phyloP scores from a whole-genome alignment of 1,140 invertebrate species.

The Stegodyphus mimosarum region DNA sequence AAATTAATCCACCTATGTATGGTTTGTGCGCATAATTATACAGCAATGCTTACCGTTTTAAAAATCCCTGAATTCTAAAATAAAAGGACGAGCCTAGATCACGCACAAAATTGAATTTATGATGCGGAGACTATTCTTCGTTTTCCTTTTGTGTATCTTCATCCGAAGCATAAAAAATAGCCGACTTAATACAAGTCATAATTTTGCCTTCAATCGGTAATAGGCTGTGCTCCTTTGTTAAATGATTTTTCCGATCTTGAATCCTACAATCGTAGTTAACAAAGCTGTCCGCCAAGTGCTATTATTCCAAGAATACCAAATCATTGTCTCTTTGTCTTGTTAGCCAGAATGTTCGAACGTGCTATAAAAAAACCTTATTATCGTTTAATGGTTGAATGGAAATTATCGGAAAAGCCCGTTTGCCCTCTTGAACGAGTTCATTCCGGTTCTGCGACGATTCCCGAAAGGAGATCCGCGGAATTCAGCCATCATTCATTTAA shows the following conservation, averaged over 20 bases:
- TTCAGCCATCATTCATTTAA: no score
- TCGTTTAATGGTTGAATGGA: conserved; percentile 24
- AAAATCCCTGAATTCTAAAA: no score
- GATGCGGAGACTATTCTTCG: neutral
- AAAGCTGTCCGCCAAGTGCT: neutral
- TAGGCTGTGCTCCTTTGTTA: no score
- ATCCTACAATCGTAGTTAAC: neutral
- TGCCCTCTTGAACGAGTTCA: neutral
- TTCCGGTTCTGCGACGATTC: no score
- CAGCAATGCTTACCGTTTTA: no score
- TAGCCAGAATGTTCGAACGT: neutral
- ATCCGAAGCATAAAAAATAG: conserved; percentile 1
- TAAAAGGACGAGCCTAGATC: no score
- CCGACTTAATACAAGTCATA: neutral
- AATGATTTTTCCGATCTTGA: conserved; percentile 3
- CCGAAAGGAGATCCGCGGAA: no score
- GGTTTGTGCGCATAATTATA: no score
- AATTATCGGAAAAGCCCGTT: neutral
- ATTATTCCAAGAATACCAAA: neutral
- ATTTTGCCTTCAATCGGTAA: conserved; percentile 29
- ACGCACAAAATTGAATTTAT: no score
- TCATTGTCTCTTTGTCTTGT: neutral
- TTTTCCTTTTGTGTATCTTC: no score
- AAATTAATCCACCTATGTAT: no score
- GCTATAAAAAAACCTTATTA: neutral